A percentile compares a stretch with the other conserved stretches of the same genome.
phyloP scores from a whole-genome alignment of 2,888 invertebrate genomes.

The Stratiomys singularior region DNA sequence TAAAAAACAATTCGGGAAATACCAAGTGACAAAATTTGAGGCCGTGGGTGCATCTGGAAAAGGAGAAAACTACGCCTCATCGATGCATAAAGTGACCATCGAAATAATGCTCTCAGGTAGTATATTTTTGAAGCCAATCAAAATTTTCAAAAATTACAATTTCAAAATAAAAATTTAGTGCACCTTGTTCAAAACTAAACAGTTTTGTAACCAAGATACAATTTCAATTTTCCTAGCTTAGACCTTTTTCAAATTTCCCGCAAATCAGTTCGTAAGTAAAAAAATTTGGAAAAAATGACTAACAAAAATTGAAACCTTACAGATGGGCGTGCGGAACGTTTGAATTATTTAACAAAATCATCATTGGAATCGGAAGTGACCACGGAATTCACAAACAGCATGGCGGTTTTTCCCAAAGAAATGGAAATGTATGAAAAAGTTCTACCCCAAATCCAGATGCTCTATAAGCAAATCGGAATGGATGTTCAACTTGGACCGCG shows the following conservation, averaged over 20 bases:
- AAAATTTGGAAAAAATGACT: no score
- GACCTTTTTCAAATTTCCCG: no score
- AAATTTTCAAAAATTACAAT: no score
- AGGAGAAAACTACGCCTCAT: constrained; percentile 62
- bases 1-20: constrained; percentile 25
- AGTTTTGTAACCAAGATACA: no score
- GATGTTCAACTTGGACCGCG: constrained; percentile 36
- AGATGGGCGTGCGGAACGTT: constrained; percentile 1
- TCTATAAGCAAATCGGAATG: constrained; percentile 26
- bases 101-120: constrained; percentile 55
- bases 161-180: background rate
- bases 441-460: constrained; percentile 36
- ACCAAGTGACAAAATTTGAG: constrained; percentile 17
- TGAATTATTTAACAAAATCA: constrained; percentile 9
- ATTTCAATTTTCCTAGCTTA: no score
- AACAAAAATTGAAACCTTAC: background rate
- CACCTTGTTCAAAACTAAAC: no score
- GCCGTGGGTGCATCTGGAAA: constrained; percentile 49
- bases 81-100: constrained; percentile 62
- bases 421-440: constrained; percentile 45
- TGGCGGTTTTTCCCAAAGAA: constrained; percentile 47
- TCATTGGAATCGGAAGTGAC: background rate
- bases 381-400: background rate
- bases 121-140: background rate
- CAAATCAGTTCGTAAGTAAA: no score